Percentiles rank a stretch among this genome's conserved stretches.
Evolutionary conservation across 2,797 vertebrate species (phyloP).

Genomic region (Hoplostethus atlanticus): DNA sequence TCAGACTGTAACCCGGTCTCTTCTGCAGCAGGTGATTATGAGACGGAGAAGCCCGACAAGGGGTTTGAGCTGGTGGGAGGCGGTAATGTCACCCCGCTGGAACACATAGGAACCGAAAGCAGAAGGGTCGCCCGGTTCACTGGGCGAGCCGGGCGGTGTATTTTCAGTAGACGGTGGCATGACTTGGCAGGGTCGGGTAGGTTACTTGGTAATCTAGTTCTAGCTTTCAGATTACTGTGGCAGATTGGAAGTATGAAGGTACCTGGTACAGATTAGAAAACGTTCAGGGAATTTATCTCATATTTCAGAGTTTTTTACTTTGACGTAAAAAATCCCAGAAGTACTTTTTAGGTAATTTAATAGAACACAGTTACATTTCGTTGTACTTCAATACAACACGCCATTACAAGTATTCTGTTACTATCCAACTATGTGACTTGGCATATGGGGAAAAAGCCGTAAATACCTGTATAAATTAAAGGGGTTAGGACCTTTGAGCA

Average conservation of each 20-base stretch:
- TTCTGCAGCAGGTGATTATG: conserved; percentile 68
- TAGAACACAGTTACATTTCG: no score
- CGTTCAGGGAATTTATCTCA: no score
- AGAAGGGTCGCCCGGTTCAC: conserved; percentile 51
- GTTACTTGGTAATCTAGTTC: neutral
- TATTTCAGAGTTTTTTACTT: no score
- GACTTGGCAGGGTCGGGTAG: neutral
- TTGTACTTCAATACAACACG: no score
- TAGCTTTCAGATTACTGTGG: no score
- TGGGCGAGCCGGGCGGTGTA: neutral
- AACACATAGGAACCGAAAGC: conserved; percentile 12
- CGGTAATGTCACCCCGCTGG: conserved; percentile 18
- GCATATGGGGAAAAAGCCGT: neutral
- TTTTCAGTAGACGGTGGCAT: neutral
- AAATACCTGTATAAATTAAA: neutral
- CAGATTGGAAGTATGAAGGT: no score
- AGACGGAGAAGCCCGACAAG: conserved; percentile 35
- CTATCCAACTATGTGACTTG: neutral
- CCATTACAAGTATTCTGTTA: no score
- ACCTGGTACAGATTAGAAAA: no score
- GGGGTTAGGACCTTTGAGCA: neutral
- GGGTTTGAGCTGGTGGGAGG: conserved; percentile 30
- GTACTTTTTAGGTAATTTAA: neutral
- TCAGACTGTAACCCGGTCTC: conserved; percentile 67
- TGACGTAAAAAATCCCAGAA: no score